Evolutionary conservation across 2,888 invertebrate genomes (phyloP).

Genomic region (Drosophila mayaguana): DNA sequence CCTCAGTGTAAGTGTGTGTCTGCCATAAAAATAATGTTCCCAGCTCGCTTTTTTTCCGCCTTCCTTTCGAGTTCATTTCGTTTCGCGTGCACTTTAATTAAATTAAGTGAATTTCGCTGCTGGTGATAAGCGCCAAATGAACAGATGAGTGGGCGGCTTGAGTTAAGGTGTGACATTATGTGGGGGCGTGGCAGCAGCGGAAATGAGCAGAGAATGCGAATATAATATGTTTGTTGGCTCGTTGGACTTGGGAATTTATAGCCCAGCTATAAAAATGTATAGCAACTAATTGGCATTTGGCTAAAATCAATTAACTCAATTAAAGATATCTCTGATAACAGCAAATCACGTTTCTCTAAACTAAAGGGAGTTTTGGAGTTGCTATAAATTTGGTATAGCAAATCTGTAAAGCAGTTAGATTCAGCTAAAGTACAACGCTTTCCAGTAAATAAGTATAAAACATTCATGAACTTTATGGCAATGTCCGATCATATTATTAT

Average conservation of each 20-base stretch:
- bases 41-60: constrained; percentile 16
- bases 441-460: too few relatives aligned
- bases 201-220: constrained; percentile 6
- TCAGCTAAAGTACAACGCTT: too few relatives aligned
- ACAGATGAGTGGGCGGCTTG: constrained; percentile 21
- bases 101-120: constrained; percentile 72
- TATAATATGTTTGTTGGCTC: constrained; percentile 3
- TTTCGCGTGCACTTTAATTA: constrained; percentile 66
- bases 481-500: background rate
- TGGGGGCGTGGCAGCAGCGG: background rate
- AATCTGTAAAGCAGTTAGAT: too few relatives aligned
- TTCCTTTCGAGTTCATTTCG: constrained; percentile 22
- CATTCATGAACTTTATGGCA: background rate
- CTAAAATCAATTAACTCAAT: background rate
- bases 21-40: constrained; percentile 57
- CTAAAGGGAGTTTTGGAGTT: background rate
- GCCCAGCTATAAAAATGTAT: background rate
- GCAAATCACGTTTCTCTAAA: background rate
- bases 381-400: background rate
- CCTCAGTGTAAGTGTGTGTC: constrained; percentile 9
- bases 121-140: constrained; percentile 62
- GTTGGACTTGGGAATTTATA: background rate
- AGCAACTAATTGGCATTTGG: background rate
- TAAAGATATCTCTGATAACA: background rate
- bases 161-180: background rate